Conservation (phyloP, 2,888 invertebrate genomes). For the Drosophila mimica region DNA sequence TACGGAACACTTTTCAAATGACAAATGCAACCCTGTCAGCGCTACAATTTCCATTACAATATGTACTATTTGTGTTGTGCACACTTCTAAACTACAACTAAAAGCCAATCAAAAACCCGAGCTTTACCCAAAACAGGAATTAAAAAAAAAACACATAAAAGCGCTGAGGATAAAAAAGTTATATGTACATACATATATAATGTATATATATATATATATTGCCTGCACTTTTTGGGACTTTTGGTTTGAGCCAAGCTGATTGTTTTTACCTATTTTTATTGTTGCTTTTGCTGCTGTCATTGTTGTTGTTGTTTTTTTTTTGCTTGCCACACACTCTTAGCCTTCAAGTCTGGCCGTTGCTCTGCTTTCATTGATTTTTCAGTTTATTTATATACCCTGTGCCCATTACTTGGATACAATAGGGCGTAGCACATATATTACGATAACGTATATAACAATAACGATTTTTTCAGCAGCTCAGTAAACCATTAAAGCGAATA, state of each 20-base stretch:
- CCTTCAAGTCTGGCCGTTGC: constrained; percentile 66
- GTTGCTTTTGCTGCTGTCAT: constrained; percentile 26
- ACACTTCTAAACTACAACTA: constrained; percentile 43
- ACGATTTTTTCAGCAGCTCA: neutral
- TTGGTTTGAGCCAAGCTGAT: constrained; percentile 27
- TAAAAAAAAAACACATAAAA: neutral
- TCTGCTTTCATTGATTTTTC: constrained; percentile 62
- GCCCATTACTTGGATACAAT: neutral
- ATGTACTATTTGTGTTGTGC: constrained; percentile 45
- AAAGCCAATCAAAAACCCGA: constrained; percentile 51
- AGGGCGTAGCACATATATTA: neutral
- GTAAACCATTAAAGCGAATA: neutral
- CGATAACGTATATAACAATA: neutral
- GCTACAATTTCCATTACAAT: constrained; percentile 70
- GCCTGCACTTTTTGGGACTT: constrained; percentile 28
- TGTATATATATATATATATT: neutral
- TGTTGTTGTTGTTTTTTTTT: constrained; percentile 2
- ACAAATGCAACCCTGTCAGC: constrained; percentile 49
- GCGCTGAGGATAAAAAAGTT: neutral
- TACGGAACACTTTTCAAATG: constrained; percentile 41
- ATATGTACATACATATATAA: neutral
- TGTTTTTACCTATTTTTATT: constrained; percentile 36
- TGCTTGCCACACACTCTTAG: constrained; percentile 47
- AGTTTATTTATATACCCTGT: constrained; percentile 36
- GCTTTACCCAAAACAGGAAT: constrained; percentile 22